These are phyloP conservation scores for Achlya flavicornis DNA, from an alignment of 2,888 invertebrate genomes.

Conservation along the genomic window DNA sequence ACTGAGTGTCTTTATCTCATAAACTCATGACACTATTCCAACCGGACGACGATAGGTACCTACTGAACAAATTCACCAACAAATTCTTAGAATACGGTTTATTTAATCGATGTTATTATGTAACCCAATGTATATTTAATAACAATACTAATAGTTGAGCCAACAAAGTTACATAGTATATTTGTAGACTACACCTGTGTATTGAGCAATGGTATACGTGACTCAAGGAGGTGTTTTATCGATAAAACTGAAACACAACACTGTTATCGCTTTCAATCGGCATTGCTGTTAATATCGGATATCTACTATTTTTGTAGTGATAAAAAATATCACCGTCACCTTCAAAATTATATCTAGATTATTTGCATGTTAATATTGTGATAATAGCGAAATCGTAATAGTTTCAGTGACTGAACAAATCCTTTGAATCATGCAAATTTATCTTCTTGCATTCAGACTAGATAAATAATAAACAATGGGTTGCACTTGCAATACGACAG, in stretches of 20 bases:
- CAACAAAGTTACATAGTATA: constrained; percentile 30
- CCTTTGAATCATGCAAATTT: too few species aligned
- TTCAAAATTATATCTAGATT: constrained; percentile 54
- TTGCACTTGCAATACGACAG: too few species aligned
- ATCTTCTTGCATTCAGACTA: neutral
- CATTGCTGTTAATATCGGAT: constrained; percentile 56
- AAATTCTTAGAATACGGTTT: constrained; percentile 5
- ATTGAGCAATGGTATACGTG: constrained; percentile 74
- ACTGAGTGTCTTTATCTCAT: constrained; percentile 37
- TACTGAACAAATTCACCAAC: constrained; percentile 26
- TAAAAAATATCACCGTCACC: constrained; percentile 62
- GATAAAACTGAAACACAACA: constrained; percentile 70
- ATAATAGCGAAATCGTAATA: neutral
- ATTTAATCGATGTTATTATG: constrained; percentile 17
- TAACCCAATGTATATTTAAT: constrained; percentile 26
- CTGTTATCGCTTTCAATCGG: constrained; percentile 70
- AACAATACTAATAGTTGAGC: constrained; percentile 30
- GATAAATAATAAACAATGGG: neutral
- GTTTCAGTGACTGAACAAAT: too few species aligned
- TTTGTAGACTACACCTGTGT: constrained; percentile 48
- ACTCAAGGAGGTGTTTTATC: constrained; percentile 69
- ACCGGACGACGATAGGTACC: constrained; percentile 33
- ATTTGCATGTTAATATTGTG: too few species aligned
- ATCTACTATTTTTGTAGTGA: constrained; percentile 58
- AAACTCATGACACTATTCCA: constrained; percentile 43